Percentiles rank a stretch among this genome's conserved stretches.
Conservation (phyloP, 1,140 invertebrate genomes). For the Plutomurus gul region DNA sequence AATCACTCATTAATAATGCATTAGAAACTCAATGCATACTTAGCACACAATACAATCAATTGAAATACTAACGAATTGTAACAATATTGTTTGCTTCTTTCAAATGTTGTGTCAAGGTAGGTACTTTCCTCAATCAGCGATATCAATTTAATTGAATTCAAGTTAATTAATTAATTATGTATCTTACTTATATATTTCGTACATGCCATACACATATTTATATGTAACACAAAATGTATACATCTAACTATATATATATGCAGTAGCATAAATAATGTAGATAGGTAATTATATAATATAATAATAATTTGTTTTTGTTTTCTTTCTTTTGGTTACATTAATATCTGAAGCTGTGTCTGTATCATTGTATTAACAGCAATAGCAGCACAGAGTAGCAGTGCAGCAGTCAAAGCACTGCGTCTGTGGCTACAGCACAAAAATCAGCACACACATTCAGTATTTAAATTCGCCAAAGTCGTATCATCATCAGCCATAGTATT, state of each 20-base stretch:
- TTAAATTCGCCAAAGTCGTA: conserved; percentile 19
- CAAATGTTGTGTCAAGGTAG: no score
- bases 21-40: neutral
- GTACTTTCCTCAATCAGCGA: no score
- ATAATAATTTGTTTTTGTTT: conserved; percentile 18
- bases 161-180: no score
- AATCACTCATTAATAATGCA: conserved; percentile 3
- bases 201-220: no score
- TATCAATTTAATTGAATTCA: no score
- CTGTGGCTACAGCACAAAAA: neutral
- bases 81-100: neutral
- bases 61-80: neutral
- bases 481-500: neutral
- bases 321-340: neutral
- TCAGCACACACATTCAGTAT: neutral
- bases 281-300: neutral
- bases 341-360: neutral
- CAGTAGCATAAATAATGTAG: neutral
- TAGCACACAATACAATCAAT: conserved; percentile 14
- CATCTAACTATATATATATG: neutral
- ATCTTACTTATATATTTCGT: no score
- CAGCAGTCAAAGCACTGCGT: neutral
- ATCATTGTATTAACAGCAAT: neutral
- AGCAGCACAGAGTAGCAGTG: neutral
- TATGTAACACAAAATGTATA: neutral